Evolutionary conservation across 2,888 invertebrate species (phyloP).

Genomic region (Leptinotarsa tumamoca): DNA sequence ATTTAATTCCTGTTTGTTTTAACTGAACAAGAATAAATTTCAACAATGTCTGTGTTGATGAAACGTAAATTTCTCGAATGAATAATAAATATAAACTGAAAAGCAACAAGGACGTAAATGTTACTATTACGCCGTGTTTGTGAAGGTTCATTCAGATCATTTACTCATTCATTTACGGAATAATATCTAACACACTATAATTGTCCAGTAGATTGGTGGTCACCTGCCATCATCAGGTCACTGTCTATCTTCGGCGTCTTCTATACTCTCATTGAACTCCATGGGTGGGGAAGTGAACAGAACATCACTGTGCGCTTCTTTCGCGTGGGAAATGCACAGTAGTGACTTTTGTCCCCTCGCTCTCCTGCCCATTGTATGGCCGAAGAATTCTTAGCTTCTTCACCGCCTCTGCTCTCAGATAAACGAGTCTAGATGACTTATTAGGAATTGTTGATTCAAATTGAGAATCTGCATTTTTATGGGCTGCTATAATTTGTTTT

Average conservation of each 20-base stretch:
- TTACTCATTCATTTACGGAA: constrained; percentile 26
- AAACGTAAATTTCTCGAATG: background rate
- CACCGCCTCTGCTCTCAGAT: constrained; percentile 51
- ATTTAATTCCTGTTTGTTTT: background rate
- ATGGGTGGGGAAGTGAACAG: constrained; percentile 56
- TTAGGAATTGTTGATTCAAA: constrained; percentile 34
- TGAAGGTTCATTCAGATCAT: constrained; percentile 18
- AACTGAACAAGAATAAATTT: background rate
- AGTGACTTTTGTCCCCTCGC: constrained; percentile 67
- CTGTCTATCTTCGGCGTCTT: constrained; percentile 46
- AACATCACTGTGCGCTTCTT: constrained; percentile 66
- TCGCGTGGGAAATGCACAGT: constrained; percentile 76
- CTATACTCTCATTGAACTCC: constrained; percentile 49
- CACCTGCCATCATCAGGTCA: constrained; percentile 46
- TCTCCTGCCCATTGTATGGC: constrained; percentile 50
- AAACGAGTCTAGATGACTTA: constrained; percentile 23
- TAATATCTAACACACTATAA: constrained; percentile 36
- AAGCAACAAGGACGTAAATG: background rate
- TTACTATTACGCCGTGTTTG: background rate
- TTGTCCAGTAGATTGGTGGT: constrained; percentile 45
- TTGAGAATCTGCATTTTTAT: constrained; percentile 25
- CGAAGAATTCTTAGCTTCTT: constrained; percentile 59
- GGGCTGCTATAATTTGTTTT: constrained; percentile 23
- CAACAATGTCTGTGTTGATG: background rate
- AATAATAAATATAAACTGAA: background rate